Conservation (phyloP, 2,113 vertebrate species). For the Tychaedon coryphoeus region DNA sequence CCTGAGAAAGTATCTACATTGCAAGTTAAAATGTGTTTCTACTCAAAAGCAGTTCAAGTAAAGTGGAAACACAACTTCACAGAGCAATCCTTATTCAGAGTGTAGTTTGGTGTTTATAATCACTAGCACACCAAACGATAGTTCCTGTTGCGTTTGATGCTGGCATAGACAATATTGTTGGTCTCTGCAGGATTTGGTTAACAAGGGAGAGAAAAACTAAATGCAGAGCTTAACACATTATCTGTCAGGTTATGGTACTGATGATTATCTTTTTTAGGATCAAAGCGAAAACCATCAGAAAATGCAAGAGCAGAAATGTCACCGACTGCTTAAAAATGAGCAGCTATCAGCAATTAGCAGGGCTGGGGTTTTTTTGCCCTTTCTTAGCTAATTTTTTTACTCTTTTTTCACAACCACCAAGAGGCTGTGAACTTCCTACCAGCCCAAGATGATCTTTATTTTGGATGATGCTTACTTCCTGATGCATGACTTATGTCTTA, state of each 20-base stretch:
- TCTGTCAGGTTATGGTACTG: not conserved
- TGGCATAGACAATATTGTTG: conserved; percentile 38
- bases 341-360: not conserved
- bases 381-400: not conserved
- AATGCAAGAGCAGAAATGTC: not conserved
- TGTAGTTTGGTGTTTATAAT: conserved; percentile 38
- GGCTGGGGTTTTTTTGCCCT: not conserved
- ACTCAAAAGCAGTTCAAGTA: conserved; percentile 49
- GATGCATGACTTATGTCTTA: not conserved
- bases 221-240: not conserved
- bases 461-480: not conserved
- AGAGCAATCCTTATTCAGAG: not conserved
- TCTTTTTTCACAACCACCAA: not conserved
- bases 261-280: conserved; percentile 28
- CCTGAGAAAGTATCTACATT: conserved; percentile 9
- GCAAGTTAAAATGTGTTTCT: conserved; percentile 61
- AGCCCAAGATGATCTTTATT: not conserved
- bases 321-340: not conserved
- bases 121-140: not conserved
- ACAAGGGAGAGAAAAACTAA: not conserved
- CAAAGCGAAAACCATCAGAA: conserved; percentile 39
- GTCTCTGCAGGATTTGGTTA: not conserved
- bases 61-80: conserved; percentile 45
- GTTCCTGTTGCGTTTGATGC: conserved; percentile 26
- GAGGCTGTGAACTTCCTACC: not conserved